Base-by-base conservation (phyloP, 2,113 vertebrate genomes). In the Siniperca knerii region DNA sequence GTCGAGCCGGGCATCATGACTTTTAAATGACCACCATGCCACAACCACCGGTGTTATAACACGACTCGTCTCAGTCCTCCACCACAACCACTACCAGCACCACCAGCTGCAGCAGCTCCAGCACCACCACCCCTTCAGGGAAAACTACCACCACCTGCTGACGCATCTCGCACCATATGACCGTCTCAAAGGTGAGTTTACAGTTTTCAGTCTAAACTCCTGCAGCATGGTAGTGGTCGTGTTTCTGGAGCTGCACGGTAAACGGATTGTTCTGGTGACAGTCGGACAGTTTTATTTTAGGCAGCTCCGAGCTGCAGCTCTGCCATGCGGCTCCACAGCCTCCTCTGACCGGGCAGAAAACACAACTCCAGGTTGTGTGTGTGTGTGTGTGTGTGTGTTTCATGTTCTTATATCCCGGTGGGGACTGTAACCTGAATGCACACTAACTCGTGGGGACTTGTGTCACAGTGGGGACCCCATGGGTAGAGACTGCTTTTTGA, bases 111-210 rank as follows among this genome's bases (percentile, higher is more conserved):
- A 37, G 60, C 78, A 37, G 70, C 77, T 40, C 11, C 84, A 50
- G 13, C 48, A 18, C 84, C 75, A 50, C 46, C 48, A 18, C 84
- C 75, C 84, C 82, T 23, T 71, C 82, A 10, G 84, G 77, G 80
- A 37, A 54, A 82, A 79, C 50, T 60, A 44, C 71, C 76, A 66
- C 64, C 92, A 92, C 92, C 92, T 92, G 88, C 90, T 84, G 84
- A 33, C 85, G 73, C 80, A 71, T 71, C 83, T 62, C 70, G 44
- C 85, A 4, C 70, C 92, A 42, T 66, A 94, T 93, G 94, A 93
- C 91, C 89, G 88, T 92, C 88, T 85, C 83, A 42, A 92, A 94
- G 92, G 93, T 94, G 86, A 90, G 92, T 77, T 55, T 10, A 12
- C 81, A 29, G 29, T 29, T 29, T 15, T 15, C 35, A 1, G 58